Evolutionary conservation across 2,888 invertebrate genomes (phyloP).

Genomic region (Pseudeuparius sepicola): DNA sequence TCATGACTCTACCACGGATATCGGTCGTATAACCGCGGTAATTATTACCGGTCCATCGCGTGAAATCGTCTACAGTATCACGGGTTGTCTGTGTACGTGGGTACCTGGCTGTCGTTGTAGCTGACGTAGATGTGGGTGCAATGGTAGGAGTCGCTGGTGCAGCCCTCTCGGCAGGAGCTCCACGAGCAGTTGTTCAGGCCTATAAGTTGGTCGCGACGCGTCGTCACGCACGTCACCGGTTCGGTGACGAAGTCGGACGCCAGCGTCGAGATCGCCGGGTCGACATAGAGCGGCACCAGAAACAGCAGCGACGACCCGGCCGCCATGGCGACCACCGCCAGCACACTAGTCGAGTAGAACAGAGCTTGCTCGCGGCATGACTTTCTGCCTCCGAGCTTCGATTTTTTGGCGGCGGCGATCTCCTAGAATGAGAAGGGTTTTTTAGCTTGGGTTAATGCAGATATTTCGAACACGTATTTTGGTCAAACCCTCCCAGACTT

Average conservation of each 20-base stretch:
- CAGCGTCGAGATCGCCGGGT: conserved; percentile 55
- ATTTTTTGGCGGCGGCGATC: conserved; percentile 41
- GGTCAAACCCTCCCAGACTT: neutral
- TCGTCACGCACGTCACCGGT: conserved; percentile 64
- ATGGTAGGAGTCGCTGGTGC: conserved; percentile 65
- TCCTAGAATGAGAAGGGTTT: conserved; percentile 33
- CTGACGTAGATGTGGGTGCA: conserved; percentile 58
- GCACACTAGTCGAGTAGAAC: conserved; percentile 60
- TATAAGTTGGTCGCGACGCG: conserved; percentile 56
- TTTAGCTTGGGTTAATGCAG: conserved; percentile 1
- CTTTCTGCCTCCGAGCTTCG: conserved; percentile 41
- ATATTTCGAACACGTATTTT: neutral
- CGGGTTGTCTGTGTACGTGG: too few species aligned
- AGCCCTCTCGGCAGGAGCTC: conserved; percentile 73
- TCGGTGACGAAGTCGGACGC: conserved; percentile 66
- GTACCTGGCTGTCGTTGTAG: conserved; percentile 35
- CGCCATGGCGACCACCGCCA: conserved; percentile 60
- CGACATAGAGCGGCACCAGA: conserved; percentile 63
- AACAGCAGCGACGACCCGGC: conserved; percentile 63
- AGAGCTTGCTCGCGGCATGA: conserved; percentile 57
- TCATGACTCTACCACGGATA: too few species aligned
- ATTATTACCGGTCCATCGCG: too few species aligned
- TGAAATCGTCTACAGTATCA: too few species aligned
- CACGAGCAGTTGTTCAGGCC: conserved; percentile 71
- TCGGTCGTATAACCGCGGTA: too few species aligned